phyloP scores from a whole-genome alignment of 2,113 vertebrate genomes.

The Tachuris rubrigastra region DNA sequence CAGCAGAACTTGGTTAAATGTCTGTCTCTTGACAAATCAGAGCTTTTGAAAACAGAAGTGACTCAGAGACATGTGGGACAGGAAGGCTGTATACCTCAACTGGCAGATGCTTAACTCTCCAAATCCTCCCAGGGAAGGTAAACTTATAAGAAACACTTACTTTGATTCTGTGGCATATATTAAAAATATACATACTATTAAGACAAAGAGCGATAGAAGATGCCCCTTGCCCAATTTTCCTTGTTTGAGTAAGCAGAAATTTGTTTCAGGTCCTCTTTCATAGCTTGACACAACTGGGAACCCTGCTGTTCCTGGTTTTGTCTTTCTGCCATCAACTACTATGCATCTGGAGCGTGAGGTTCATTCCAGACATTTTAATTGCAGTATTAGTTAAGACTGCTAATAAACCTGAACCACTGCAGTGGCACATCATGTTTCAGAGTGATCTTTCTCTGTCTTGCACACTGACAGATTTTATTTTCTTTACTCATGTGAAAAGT shows the following conservation, averaged over 20 bases:
- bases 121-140: not conserved
- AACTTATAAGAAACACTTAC: not conserved
- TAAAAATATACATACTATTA: not conserved
- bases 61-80: not conserved
- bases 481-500: not conserved
- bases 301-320: fast-evolving
- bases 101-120: not conserved
- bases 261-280: not conserved
- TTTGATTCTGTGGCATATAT: not conserved
- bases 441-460: not conserved
- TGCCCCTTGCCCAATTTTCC: not conserved
- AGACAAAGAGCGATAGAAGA: not conserved
- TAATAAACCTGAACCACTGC: not conserved
- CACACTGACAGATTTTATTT: not conserved
- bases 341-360: not conserved
- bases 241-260: not conserved
- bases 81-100: not conserved
- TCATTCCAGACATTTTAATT: not conserved
- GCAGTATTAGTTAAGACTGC: not conserved
- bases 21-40: slow-evolving; percentile 5
- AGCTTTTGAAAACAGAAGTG: not conserved
- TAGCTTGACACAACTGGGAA: not conserved
- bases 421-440: not conserved
- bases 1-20: not conserved
- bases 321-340: not conserved